Conservation (phyloP, 2,113 vertebrate species). For the Mobula birostris region DNA sequence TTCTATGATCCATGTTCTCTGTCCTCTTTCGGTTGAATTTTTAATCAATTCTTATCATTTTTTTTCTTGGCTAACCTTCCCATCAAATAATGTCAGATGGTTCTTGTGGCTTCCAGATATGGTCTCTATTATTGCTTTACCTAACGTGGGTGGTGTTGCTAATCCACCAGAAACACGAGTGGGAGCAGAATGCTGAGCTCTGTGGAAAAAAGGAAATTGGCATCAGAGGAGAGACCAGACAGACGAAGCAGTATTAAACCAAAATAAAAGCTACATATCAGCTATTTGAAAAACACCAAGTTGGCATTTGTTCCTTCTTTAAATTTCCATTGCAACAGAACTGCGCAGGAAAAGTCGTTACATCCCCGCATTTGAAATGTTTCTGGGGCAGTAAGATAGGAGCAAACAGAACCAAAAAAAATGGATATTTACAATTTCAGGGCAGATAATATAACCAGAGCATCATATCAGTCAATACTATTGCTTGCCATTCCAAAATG, state of each 20-base stretch:
- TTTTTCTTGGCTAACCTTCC: not conserved
- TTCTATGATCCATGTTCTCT: too few species aligned
- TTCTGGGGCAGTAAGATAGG: not conserved
- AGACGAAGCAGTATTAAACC: not conserved
- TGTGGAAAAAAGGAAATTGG: slow-evolving; percentile 20
- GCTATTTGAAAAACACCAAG: not conserved
- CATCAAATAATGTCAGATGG: not conserved
- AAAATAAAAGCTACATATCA: not conserved
- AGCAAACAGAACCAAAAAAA: not conserved
- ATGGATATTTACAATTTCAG: not conserved
- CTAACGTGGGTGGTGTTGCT: not conserved
- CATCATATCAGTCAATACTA: not conserved
- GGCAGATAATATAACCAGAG: not conserved
- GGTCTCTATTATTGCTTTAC: not conserved
- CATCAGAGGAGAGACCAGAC: not conserved
- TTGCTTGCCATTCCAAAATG: not conserved
- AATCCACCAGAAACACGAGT: not conserved
- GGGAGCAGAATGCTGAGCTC: not conserved
- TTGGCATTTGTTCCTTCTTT: not conserved
- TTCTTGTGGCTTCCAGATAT: not conserved
- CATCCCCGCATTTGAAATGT: not conserved
- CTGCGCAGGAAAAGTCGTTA: too few species aligned
- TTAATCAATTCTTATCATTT: not conserved
- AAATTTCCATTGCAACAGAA: not conserved
- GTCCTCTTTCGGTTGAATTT: not conserved